Evolutionary conservation across 2,888 invertebrate species (phyloP), one percentile per base, ranked within the genome.

Genomic region (Nemotelus pantherinus): DNA sequence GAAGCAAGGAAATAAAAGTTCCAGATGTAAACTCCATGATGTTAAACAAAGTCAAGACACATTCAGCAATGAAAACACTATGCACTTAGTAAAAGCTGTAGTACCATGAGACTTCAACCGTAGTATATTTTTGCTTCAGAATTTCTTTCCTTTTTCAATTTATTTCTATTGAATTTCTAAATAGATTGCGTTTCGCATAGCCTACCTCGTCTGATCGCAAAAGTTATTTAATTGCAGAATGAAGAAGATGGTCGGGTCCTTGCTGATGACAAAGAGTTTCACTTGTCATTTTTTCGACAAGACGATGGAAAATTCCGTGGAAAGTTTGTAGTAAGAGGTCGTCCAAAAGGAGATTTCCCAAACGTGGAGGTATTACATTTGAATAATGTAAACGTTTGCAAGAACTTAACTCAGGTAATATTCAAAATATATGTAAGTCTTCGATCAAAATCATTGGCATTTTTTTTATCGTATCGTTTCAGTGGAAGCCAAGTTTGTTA

Each of bases 381-480:
- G 39, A 80, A 80, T 57, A 78, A 71, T 0, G 45, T 63, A 2
- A 78, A 80, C 41, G 67, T 80, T 43, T 80, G 80, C 63, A 60
- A 60, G 7, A 60, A 71, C 3, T 45, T 43, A n/a, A 76, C 41
- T n/a, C 60, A 76, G 55, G 78, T 76, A 75, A 44, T 43, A 58
- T 63, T 5, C 5, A 63, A 63, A 9, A 7, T 63, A 41, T 64
- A 64, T 64, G 25, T 60, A 10, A 53, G 6, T 53, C 7, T 9
- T 10, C 6, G 10, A 53, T 53, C 6, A 53, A 10, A 53, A 53
- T 9, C 6, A 53, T 53, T 53, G n/a, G 53, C 53, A 2, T 10
- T 53, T 53, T 53, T 53, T 10, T n/a, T 25, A n/a, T 10, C 4
- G 9, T n/a, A 25, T 68, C 6, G n/a, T 68, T 41, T 2, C n/a